Percentiles rank a stretch among this genome's conserved stretches.
These are phyloP conservation scores for Ips nitidus DNA, from an alignment of 1,140 invertebrate genomes.

Conservation along the genomic window DNA sequence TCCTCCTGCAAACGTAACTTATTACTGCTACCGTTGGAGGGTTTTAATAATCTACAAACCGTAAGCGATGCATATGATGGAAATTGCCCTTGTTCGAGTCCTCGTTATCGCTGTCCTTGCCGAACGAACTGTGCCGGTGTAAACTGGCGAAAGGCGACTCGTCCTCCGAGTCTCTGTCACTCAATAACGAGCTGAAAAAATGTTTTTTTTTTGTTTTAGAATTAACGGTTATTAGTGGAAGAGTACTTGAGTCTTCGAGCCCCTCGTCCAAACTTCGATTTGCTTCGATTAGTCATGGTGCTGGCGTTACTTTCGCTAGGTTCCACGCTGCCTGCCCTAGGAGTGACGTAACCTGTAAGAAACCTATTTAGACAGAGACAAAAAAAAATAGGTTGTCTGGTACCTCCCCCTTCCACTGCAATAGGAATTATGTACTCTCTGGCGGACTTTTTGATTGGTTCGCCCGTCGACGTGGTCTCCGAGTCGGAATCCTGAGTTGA, in stretches of 20 bases:
- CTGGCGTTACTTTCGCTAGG: slow-evolving; percentile 63
- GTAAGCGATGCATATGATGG: slow-evolving; percentile 72
- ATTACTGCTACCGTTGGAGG: slow-evolving; percentile 5
- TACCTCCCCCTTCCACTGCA: slow-evolving; percentile 75
- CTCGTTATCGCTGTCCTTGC: slow-evolving; percentile 57
- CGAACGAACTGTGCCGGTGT: slow-evolving; percentile 53
- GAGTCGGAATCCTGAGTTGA: slow-evolving; percentile 70
- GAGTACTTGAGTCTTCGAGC: slow-evolving; percentile 57
- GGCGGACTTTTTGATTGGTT: slow-evolving; percentile 83
- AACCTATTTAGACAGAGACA: background rate
- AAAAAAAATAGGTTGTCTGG: background rate
- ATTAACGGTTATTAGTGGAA: no score
- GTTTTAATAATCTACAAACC: slow-evolving; percentile 53
- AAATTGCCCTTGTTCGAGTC: slow-evolving; percentile 58
- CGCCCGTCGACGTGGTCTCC: slow-evolving; percentile 56
- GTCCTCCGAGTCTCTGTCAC: slow-evolving; percentile 71
- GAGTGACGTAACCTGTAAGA: slow-evolving; percentile 72
- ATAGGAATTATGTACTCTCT: slow-evolving; percentile 91
- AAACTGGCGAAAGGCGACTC: slow-evolving; percentile 56
- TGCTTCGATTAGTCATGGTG: slow-evolving; percentile 46
- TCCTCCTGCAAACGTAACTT: slow-evolving; percentile 58
- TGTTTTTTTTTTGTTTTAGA: background rate
- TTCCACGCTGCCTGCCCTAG: slow-evolving; percentile 72
- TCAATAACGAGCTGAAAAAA: slow-evolving; percentile 61
- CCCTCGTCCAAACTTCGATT: slow-evolving; percentile 54